phyloP scores from a whole-genome alignment of 2,113 vertebrate species.

The Gallinago media region DNA sequence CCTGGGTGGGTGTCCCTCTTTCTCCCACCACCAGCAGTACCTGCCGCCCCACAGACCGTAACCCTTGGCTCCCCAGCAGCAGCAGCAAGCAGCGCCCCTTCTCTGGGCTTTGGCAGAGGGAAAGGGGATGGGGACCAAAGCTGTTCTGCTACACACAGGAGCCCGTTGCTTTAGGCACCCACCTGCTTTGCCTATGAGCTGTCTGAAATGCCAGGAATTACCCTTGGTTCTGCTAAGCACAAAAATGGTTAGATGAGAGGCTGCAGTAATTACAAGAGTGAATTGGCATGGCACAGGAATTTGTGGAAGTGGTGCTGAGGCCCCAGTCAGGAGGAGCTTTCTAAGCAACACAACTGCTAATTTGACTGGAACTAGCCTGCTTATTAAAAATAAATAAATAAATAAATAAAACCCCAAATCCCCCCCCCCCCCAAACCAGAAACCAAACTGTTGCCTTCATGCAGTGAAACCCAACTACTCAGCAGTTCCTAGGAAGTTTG shows the following conservation, averaged over 20 bases:
- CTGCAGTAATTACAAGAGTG: neutral
- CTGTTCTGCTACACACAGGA: neutral
- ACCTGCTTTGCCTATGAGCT: neutral
- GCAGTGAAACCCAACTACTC: neutral
- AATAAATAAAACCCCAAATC: too few relatives aligned
- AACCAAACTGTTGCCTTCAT: neutral
- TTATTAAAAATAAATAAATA: neutral
- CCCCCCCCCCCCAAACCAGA: too few relatives aligned
- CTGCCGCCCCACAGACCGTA: neutral
- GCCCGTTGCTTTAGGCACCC: neutral
- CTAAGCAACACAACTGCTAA: neutral
- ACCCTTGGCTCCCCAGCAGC: neutral
- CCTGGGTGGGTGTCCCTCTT: neutral
- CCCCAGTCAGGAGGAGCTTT: neutral
- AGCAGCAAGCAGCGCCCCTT: neutral
- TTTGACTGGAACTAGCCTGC: neutral
- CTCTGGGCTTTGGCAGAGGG: neutral
- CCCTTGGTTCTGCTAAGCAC: neutral
- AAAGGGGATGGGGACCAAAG: neutral
- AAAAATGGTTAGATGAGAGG: neutral
- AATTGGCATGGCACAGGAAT: neutral
- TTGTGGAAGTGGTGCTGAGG: neutral
- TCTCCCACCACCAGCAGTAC: neutral
- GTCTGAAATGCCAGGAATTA: neutral
- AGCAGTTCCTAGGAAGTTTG: neutral